Conservation (phyloP, 2,888 invertebrate genomes). For the Abscondita cerata region DNA sequence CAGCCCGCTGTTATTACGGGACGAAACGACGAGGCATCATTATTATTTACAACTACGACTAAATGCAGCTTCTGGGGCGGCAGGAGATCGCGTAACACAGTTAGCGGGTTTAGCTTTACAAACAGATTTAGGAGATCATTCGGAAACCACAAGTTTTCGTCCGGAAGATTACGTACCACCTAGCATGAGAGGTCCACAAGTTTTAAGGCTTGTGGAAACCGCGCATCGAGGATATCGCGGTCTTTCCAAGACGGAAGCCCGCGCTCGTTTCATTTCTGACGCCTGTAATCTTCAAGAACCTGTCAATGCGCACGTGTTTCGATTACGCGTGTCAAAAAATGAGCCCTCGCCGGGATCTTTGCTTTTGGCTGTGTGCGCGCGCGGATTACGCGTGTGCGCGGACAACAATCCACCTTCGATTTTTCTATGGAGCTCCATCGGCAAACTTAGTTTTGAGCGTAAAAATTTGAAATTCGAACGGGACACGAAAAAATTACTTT, state of each 20-base stretch:
- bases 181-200: slow-evolving; percentile 64
- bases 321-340: slow-evolving; percentile 78
- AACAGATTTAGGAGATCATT: slow-evolving; percentile 88
- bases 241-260: slow-evolving; percentile 80
- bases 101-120: slow-evolving; percentile 91
- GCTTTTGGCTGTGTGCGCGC: slow-evolving; percentile 90
- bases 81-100: slow-evolving; percentile 73
- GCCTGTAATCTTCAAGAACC: slow-evolving; percentile 84
- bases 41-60: slow-evolving; percentile 95
- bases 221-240: slow-evolving; percentile 84
- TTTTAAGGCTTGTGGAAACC: slow-evolving; percentile 68
- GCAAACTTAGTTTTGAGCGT: slow-evolving; percentile 93
- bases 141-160: slow-evolving; percentile 71
- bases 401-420: slow-evolving; percentile 74
- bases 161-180: slow-evolving; percentile 86
- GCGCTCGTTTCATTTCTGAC: slow-evolving; percentile 88
- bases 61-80: slow-evolving; percentile 76
- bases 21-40: slow-evolving; percentile 90
- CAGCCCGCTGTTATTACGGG: slow-evolving; percentile 87
- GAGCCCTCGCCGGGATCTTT: slow-evolving; percentile 81
- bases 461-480: slow-evolving; percentile 95
- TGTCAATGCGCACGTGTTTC: slow-evolving; percentile 84
- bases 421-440: slow-evolving; percentile 95
- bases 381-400: slow-evolving; percentile 87
- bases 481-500: slow-evolving; percentile 88